Base-by-base conservation (phyloP, 1,140 invertebrate species). In the Eurosta solidaginis region DNA sequence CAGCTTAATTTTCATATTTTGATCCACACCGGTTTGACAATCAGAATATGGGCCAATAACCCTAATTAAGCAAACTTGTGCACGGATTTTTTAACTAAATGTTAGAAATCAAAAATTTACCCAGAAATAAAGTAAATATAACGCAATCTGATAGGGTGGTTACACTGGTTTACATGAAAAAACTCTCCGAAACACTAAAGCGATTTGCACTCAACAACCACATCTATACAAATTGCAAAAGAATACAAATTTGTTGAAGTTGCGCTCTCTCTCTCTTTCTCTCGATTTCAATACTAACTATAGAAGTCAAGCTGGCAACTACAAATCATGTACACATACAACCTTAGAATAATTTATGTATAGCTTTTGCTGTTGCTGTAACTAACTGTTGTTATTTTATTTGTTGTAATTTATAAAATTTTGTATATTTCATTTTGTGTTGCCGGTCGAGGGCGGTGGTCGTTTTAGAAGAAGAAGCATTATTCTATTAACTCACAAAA, bases 371-470 rank as follows among this genome's bases (percentile, higher is more conserved):
- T 59, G 59, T 68, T 68, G n/a, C 17, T 68, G 33, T 12, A 68
- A 10, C 59, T 3, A 3, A 3, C 27, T 29, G 54, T 33, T 59
- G 12, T 59, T 59, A 29, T 59, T n/a, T n/a, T n/a, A n/a, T n/a
- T n/a, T 27, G 27, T 68, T 68, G 33, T 27, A 42, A 6, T 40
- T 68, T 68, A 36, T 68, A 68, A 68, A 22, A 36, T 9, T 68
- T 68, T 42, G 6, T 68, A n/a, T n/a, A 40, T 68, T 68, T 36
- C n/a, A 68, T 40, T 68, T 40, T 9, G 27, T 33, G 59, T 33
- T 20, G 68, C 68, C 78, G 80, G 80, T 83, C 81, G 84, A 86
- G 84, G 84, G 84, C 84, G 84, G 84, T 85, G 84, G 84, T 85
- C 84, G 80, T 75, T 47, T 78, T 79, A 77, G 68, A 40, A 49